Evolutionary conservation across 2,797 vertebrate genomes (phyloP), one percentile per base, ranked within the genome.

Genomic region (Myotis pilosus): DNA sequence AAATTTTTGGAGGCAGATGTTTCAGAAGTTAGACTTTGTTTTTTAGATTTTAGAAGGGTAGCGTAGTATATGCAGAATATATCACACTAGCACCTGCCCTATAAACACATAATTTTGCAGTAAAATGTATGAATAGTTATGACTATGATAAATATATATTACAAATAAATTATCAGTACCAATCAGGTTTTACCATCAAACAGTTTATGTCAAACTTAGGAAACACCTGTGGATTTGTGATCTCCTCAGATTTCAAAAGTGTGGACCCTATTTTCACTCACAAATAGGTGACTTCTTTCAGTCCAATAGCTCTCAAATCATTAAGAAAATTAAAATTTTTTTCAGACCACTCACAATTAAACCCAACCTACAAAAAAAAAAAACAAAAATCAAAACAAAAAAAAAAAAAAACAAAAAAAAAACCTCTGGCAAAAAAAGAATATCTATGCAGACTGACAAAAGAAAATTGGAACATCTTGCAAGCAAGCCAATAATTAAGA

Each of bases 341-440:
- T 47, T 36, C n/a, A 76, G 85, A 78, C n/a, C 38, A 95, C 3
- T 94, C n/a, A 94, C 8, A 88, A 69, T 92, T 88, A 92, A 88
- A 84, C 8, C 28, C 68, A 87, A 82, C 9, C 41, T 87, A 84
- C n/a, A 64, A 64, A 64, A 64, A 20, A 17, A 66, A 62, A 30
- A 62, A n/a, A n/a, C n/a, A n/a, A n/a, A n/a, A n/a, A n/a, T n/a
- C n/a, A 62, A 60, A 15, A 20, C 89, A 86, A 8, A 89, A 96
- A 91, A 93, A 75, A 84, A 6, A 28, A 60, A 62, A 60, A 15
- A 20, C 89, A 86, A 8, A 89, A 96, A 91, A 93, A 75, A 84
- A 6, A 62, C 68, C 68, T 94, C 25, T n/a, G 72, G 33, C 25
- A 94, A 33, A 92, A 92, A 51, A 91, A 15, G 8, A 23, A 60